These are phyloP conservation scores for Gasteruption jaculator DNA, from an alignment of 2,888 invertebrate species.

Conservation along the genomic window DNA sequence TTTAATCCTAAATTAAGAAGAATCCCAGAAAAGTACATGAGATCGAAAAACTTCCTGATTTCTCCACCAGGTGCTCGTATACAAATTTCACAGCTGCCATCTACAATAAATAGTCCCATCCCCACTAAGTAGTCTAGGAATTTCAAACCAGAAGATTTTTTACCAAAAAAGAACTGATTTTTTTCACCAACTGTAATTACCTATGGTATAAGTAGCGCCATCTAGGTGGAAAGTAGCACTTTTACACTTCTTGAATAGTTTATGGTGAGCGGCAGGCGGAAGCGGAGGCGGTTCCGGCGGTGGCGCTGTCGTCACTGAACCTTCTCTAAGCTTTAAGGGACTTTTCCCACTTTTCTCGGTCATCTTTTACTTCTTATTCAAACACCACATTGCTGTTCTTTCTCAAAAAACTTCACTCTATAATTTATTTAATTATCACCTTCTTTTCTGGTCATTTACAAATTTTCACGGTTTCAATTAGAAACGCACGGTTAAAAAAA, in stretches of 20 bases:
- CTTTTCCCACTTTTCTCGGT: conserved; percentile 26
- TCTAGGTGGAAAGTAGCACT: conserved; percentile 84
- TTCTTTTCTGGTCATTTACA: too few species aligned
- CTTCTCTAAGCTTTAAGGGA: conserved; percentile 22
- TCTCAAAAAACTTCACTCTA: too few species aligned
- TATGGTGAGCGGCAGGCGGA: conserved; percentile 41
- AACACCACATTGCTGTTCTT: too few species aligned
- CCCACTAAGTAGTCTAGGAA: conserved; percentile 9
- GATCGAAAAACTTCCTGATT: not conserved
- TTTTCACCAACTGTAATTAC: conserved; percentile 55
- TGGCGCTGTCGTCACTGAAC: conserved; percentile 24
- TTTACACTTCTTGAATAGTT: conserved; percentile 77
- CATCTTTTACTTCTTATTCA: too few species aligned
- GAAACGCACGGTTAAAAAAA: too few species aligned
- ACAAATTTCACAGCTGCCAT: conserved; percentile 9
- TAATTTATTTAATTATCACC: too few species aligned
- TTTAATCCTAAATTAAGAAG: too few species aligned
- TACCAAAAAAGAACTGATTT: not conserved
- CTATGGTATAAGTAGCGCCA: conserved; percentile 82
- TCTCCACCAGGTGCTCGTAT: too few species aligned
- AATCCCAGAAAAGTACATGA: not conserved
- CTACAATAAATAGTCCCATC: conserved; percentile 17
- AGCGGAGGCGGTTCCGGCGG: conserved; percentile 31
- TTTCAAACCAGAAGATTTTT: conserved; percentile 4
- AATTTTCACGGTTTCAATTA: too few species aligned